Base-by-base conservation (phyloP, 23 tunicate species). In the Halocynthia roretzi region DNA sequence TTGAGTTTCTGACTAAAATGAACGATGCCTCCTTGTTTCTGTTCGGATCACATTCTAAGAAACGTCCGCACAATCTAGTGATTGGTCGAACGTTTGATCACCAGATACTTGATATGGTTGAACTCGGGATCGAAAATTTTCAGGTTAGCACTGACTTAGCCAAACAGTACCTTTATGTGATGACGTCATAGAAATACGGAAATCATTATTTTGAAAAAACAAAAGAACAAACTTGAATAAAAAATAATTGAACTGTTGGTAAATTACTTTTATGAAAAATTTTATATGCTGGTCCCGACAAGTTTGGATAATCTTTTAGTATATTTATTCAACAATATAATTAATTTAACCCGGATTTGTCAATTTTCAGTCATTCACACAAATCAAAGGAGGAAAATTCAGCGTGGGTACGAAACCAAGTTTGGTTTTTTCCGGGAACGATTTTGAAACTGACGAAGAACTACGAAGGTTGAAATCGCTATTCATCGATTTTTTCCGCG, bases 31-130 rank as follows among this genome's bases (percentile, higher is more conserved):
- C 96, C 0, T 60, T 96, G 57, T 85, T 96, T 82, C 19, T 83
- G 80, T 96, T 96, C 77, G 99, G 93, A 12, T 85, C 93, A 6
- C 93, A 96, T 72, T 89, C 95, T 44, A 96, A 96, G 84, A 96
- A 96, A 76, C 76, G 99, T 44, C 99, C 96, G 6, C 80, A 96
- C 70, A 96, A 96, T 62, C 62, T 96, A 22, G 99, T 96, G 20
- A 61, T 96, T 44, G 99, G 96, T 53, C 77, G 96, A 19, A 84
- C 81, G 23, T 90, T 51, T 67, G 93, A 96, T 58, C 56, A 71
- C 56, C 88, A 85, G 40, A 17, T 83, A n/a, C 60, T 96, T 50
- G 99, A 96, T 75, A 96, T 96, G 99, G 54, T 96, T 31, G 99
- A 96, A 75, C 62, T 96, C 20, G 99, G 99, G 23, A 70, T 96